Conservation (phyloP, 1,140 invertebrate genomes). For the Meloidogyne chitwoodi region DNA sequence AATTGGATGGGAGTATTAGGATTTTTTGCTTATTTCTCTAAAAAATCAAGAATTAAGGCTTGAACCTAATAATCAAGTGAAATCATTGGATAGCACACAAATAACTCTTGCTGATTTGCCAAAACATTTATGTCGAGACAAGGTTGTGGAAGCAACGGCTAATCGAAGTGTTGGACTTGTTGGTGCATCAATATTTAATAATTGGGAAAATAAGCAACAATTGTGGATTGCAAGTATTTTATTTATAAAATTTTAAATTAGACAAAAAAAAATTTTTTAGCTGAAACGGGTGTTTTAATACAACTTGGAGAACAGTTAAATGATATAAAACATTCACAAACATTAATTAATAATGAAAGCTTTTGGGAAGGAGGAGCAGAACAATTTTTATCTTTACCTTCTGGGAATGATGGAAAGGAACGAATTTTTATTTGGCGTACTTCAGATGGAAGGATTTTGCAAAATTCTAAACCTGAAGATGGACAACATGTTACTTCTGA, state of each 20-base stretch:
- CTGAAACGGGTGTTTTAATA: neutral
- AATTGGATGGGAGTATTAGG: neutral
- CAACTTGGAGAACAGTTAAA: neutral
- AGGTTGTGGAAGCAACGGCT: neutral
- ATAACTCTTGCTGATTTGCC: conserved; percentile 31
- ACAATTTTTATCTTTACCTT: neutral
- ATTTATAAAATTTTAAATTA: neutral
- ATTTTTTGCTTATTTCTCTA: neutral
- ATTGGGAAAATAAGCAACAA: neutral
- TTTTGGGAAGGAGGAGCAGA: neutral
- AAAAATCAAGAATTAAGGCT: neutral
- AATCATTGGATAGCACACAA: conserved; percentile 15
- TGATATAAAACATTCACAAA: neutral
- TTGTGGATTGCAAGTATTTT: neutral
- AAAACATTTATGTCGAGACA: neutral
- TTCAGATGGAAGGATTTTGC: conserved; percentile 6
- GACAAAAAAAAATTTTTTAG: neutral
- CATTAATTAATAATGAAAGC: neutral
- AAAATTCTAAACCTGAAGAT: neutral
- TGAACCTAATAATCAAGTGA: conserved; percentile 19
- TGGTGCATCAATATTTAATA: conserved; percentile 15
- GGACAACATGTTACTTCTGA: neutral
- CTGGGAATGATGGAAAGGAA: neutral
- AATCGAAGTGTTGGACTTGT: conserved; percentile 23
- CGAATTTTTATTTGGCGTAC: conserved; percentile 1